Base-by-base conservation (phyloP, 2,888 invertebrate genomes). In the Apomyelois bistriatella region DNA sequence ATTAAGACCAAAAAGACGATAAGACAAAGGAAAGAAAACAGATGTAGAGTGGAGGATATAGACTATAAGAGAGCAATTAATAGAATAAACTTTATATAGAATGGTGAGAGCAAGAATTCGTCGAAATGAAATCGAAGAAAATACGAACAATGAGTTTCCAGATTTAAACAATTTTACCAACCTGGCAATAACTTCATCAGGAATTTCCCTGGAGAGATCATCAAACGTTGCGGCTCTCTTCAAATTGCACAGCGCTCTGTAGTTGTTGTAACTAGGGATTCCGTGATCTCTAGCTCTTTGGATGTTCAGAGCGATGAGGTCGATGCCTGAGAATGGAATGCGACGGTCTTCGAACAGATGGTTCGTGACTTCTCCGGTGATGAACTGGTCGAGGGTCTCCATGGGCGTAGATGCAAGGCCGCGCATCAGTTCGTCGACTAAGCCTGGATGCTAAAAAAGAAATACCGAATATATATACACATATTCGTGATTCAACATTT, bases 321-420 rank as follows among this genome's bases (percentile, higher is more conserved):
- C 98, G 55, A 98, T 91, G 7, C 98, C 98, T 0, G 98, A 98
- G 84, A 97, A 97, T 0, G 97, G 97, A 60, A 96, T 94, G 59
- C 94, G 94, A 12, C 94, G 92, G 72, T 97, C 96, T 80, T 98
- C 98, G 77, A 98, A 98, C 53, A 98, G 88, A 82, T 98, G 98
- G 83, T 98, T 98, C 7, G 97, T 97, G 0, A 98, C 97, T 90
- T 98, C 98, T 0, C 97, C 97, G 0, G 98, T 97, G 64, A 98
- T 96, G 77, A 98, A 97, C 78, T 97, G 97, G 85, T 98, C 98
- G 48, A 98, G 85, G 0, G 96, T 96, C 82, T 98, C 98, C 96
- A 98, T 97, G 0, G 97, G 97, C 0, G 97, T 97, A 0, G 97
- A 95, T 0, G 96, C 92, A 8, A 98, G 85, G 32, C 98, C 98